Base-by-base conservation (phyloP, 2,888 invertebrate species). In the Ennomos erosarius region DNA sequence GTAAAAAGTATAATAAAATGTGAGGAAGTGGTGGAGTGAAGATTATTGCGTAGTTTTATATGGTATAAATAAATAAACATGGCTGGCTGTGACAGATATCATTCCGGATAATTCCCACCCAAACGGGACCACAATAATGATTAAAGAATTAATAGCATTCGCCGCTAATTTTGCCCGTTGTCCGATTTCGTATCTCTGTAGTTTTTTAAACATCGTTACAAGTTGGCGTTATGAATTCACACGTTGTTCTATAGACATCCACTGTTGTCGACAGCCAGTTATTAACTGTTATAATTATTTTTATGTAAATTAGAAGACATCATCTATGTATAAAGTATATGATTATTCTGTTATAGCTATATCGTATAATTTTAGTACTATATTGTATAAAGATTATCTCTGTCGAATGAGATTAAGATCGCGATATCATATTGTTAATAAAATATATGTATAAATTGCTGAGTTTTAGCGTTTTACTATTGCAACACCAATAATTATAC, bases 391-490 rank as follows among this genome's bases (percentile, higher is more conserved):
- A 40, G 40, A 87, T 82, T 81, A 83, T 79, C 80, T 85, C 85
- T 85, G 85, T 84, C 76, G 82, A 84, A 80, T 80, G 87, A 87
- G 84, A 86, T 86, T 87, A 90, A 85, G 84, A 81, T 79, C 82
- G 88, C 85, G 88, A 90, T 90, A 92, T 90, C 85, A 88, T 90
- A 91, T 88, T 90, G 91, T 91, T 91, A 90, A 88, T 89, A 89
- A 90, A 90, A 88, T 91, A 87, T 90, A 90, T 90, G 87, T 90
- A 90, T 90, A 90, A 90, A 90, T 88, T 87, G 87, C 84, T 81
- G 79, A 78, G 62, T 55, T 64, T 38, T 55, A 65, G 51, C 70
- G 76, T 76, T 81, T 80, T 78, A 73, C 37, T 47, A 6, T 26
- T 26, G 3, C 26, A 6, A 26, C 26, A 26, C 26, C 26, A 6